Evolutionary conservation across 2,888 invertebrate genomes (phyloP), one percentile per base, ranked within the genome.

Genomic region (Machimus atricapillus): DNA sequence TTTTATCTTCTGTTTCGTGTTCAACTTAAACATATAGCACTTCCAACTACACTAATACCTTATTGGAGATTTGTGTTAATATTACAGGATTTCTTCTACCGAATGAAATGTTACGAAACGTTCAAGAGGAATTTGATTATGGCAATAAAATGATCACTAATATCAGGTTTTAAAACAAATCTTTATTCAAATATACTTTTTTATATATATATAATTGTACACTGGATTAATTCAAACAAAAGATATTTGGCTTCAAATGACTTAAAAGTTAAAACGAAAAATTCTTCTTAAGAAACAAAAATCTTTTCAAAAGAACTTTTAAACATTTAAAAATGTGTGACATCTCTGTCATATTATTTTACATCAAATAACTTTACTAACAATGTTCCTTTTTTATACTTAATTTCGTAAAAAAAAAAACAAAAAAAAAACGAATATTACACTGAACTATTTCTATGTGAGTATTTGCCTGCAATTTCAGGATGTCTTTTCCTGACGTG

Each of bases 401-500:
- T 43, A 46, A 9, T 52, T 46, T 56, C 37, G 40, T 66, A 66
- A 19, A 66, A 66, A 58, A 58, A 58, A 37, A 66, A n/a, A n/a
- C n/a, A n/a, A n/a, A n/a, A n/a, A n/a, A n/a, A n/a, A 58, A 37
- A 12, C 23, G 12, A 66, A 66, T 66, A 58, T 31, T 83, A 66
- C 66, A 66, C 66, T 66, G 66, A 66, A 81, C 66, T 79, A 27
- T 73, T 81, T 79, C 78, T 86, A 81, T 81, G 66, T 81, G 86
- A 86, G 73, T 92, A 92, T 88, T 92, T 90, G 90, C 91, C 91
- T 46, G 92, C 92, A 87, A 92, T 91, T 89, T 92, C 92, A 0
- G 93, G 92, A 91, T 93, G 93, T 90, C 92, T 92, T 89, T 93
- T 93, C 46, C 93, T 91, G 86, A 94, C 93, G 91, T 94, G 94